Conservation (phyloP, 2,113 vertebrate genomes). For the Oncorhynchus clarkii region DNA sequence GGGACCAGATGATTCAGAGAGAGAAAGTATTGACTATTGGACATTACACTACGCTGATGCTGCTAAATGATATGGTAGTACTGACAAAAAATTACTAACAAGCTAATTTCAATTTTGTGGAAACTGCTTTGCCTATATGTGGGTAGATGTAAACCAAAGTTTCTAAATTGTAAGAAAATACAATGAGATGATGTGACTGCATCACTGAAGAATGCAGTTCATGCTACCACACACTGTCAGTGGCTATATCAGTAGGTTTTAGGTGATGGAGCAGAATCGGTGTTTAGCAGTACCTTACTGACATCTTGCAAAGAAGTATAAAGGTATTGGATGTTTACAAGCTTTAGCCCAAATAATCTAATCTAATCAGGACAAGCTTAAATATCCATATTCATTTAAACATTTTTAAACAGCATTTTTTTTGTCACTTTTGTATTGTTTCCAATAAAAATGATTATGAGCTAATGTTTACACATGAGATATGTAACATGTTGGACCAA, state of each 20-base stretch:
- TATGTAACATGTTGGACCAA: conserved; percentile 38
- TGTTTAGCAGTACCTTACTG: conserved; percentile 14
- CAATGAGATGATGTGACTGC: neutral
- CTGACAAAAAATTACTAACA: neutral
- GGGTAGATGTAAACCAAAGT: conserved; percentile 2
- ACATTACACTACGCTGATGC: conserved; percentile 28
- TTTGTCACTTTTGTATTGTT: conserved; percentile 20
- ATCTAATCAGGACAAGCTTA: neutral
- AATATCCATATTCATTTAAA: neutral
- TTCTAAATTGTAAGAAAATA: conserved; percentile 16
- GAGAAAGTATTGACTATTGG: conserved; percentile 11
- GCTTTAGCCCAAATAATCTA: conserved; percentile 34
- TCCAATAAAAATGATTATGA: conserved; percentile 41
- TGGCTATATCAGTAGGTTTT: neutral
- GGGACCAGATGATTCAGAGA: conserved; percentile 5
- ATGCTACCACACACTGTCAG: neutral
- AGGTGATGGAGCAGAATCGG: neutral
- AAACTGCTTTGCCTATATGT: neutral
- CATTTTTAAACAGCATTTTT: conserved; percentile 6
- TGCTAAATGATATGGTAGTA: conserved; percentile 15
- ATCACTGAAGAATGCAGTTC: neutral
- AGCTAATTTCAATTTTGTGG: neutral
- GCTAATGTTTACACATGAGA: conserved; percentile 39
- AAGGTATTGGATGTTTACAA: no score
- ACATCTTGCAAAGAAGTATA: neutral